phyloP scores from a whole-genome alignment of 2,113 vertebrate species.

The Lagopus leucura region DNA sequence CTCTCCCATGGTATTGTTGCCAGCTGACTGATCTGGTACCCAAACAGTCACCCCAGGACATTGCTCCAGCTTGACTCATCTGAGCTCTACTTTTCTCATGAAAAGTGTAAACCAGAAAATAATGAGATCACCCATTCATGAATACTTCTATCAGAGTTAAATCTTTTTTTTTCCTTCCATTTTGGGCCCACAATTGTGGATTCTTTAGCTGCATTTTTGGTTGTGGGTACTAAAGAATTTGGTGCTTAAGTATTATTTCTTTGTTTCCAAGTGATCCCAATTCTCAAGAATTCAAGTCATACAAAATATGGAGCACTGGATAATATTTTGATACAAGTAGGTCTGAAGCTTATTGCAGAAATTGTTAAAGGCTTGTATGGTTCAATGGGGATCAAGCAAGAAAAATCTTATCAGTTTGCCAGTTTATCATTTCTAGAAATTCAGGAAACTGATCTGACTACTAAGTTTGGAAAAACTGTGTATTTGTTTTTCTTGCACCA shows the following conservation, averaged over 20 bases:
- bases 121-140: neutral
- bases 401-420: neutral
- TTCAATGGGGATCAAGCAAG: neutral
- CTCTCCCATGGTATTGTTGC: fast-evolving
- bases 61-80: neutral
- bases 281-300: neutral
- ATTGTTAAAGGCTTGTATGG: neutral
- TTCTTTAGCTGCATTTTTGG: neutral
- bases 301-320: fast-evolving
- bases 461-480: neutral
- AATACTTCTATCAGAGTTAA: neutral
- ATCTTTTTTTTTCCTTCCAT: neutral
- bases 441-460: neutral
- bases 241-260: neutral
- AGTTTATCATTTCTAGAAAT: neutral
- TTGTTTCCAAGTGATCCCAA: neutral
- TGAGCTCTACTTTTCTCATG: neutral
- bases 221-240: neutral
- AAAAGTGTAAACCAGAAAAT: neutral
- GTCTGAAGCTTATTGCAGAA: neutral
- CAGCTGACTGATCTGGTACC: too few species aligned
- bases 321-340: neutral
- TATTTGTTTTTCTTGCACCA: neutral
- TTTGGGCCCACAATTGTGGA: neutral
- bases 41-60: neutral